Evolutionary conservation across 2,113 vertebrate species (phyloP), one percentile per base, ranked within the genome.

Genomic region (Turnix velox): DNA sequence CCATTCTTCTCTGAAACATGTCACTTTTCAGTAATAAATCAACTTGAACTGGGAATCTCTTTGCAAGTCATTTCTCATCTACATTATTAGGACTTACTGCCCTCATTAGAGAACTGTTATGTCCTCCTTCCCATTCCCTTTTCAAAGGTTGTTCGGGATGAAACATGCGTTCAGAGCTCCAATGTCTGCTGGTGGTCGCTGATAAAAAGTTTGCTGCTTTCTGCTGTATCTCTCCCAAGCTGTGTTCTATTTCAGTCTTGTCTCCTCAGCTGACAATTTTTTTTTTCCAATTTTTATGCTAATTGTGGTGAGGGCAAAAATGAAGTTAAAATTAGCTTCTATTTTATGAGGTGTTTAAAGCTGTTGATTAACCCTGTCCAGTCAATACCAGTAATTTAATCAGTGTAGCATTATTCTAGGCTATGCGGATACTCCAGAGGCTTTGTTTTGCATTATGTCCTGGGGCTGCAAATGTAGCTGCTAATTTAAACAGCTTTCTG

Each of bases 401-500:
- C 0, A 4, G 42, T 19, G 22, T 52, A 59, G 78, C 35, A 37
- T 71, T 78, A 59, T 84, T 90, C 48, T 49, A 20, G 58, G 63
- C 76, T 92, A 67, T 0, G 0, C 49, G 59, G 46, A 28, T 68
- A 42, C 77, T 89, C 33, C 49, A 20, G n/a, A 54, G 45, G 40
- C 78, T 92, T 84, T 76, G 62, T 35, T 92, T 85, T 82, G 71
- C 39, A 39, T 55, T 68, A 20, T 69, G 31, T 79, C 91, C 84
- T 17, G 45, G 79, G 87, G 84, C 78, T 91, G 84, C 84, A 68
- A 63, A 45, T 30, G 79, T 49, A 88, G 69, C 74, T 77, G 59
- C 75, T 80, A 45, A 62, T 89, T 91, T 83, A 63, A 73, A 71
- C n/a, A 89, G n/a, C 66, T 92, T 69, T 87, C 78, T 89, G 54